These are phyloP conservation scores for Coregonus ussuriensis DNA, from an alignment of 2,797 vertebrate species.

Conservation along the genomic window DNA sequence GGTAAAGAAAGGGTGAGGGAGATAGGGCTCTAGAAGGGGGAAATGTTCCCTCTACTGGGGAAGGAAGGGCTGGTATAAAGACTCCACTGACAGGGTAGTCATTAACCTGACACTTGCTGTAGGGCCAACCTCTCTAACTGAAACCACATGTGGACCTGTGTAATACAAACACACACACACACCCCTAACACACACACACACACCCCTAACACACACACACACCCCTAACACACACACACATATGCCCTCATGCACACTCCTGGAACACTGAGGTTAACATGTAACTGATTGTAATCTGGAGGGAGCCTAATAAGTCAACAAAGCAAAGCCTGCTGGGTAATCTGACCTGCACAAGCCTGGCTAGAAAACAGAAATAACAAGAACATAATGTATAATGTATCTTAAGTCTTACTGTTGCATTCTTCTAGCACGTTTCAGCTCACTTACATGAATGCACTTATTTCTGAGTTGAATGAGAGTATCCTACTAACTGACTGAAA, in stretches of 20 bases:
- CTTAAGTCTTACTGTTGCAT: no score
- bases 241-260: not conserved
- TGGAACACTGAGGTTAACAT: constrained; percentile 32
- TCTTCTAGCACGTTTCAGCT: not conserved
- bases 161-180: constrained; percentile 25
- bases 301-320: constrained; percentile 48
- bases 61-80: constrained; percentile 22
- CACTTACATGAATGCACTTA: not conserved
- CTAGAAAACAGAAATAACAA: constrained; percentile 12
- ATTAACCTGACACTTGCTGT: constrained; percentile 58
- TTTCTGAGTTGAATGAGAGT: not conserved
- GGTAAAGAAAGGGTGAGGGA: not conserved
- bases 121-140: constrained; percentile 52
- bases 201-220: constrained; percentile 1
- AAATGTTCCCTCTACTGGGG: constrained; percentile 2
- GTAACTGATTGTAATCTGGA: constrained; percentile 44
- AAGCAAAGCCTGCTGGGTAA: constrained; percentile 35
- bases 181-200: constrained; percentile 1
- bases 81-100: constrained; percentile 49
- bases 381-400: no score
- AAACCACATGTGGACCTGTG: constrained; percentile 49
- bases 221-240: not conserved
- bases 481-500: not conserved
- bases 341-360: constrained; percentile 29
- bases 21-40: not conserved